Percentiles rank a stretch among this genome's conserved stretches.
Evolutionary conservation across 2,888 invertebrate species (phyloP).

Genomic region (Hirtodrosophila histrioides): DNA sequence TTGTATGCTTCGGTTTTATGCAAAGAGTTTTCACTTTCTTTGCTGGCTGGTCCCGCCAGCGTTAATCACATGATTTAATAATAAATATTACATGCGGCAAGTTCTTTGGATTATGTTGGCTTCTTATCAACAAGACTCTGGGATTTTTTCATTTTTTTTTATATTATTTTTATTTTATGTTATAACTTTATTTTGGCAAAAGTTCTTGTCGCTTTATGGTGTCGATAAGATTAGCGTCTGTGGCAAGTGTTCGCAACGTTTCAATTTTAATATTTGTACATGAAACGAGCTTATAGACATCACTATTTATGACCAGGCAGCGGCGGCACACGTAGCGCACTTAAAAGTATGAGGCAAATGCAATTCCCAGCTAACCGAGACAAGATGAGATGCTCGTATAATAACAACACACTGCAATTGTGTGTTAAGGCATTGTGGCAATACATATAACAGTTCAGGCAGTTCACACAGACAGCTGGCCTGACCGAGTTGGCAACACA

Average conservation of each 20-base stretch:
- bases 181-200: constrained; percentile 26
- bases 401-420: constrained; percentile 43
- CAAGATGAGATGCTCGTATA: constrained; percentile 23
- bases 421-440: constrained; percentile 33
- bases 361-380: constrained; percentile 36
- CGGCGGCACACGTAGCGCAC: constrained; percentile 26
- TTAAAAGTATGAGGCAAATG: constrained; percentile 13
- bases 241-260: constrained; percentile 25
- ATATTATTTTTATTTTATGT: constrained; percentile 1
- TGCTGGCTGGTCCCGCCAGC: constrained; percentile 27
- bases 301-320: not conserved
- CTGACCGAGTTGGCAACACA: constrained; percentile 48
- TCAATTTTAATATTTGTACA: constrained; percentile 19
- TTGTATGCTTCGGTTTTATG: constrained; percentile 33
- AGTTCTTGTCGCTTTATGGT: constrained; percentile 17
- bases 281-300: constrained; percentile 23
- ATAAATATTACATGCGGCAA: constrained; percentile 37
- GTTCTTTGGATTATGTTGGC: constrained; percentile 43
- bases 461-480: constrained; percentile 38
- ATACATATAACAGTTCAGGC: constrained; percentile 20
- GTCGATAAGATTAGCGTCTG: constrained; percentile 49
- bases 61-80: constrained; percentile 68
- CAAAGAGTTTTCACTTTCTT: constrained; percentile 55
- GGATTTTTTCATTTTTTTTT: constrained; percentile 26
- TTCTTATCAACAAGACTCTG: constrained; percentile 42